A percentile compares a stretch with the other conserved stretches of the same genome.
Evolutionary conservation across 2,888 invertebrate genomes (phyloP).

Genomic region (Cactoblastis cactorum): DNA sequence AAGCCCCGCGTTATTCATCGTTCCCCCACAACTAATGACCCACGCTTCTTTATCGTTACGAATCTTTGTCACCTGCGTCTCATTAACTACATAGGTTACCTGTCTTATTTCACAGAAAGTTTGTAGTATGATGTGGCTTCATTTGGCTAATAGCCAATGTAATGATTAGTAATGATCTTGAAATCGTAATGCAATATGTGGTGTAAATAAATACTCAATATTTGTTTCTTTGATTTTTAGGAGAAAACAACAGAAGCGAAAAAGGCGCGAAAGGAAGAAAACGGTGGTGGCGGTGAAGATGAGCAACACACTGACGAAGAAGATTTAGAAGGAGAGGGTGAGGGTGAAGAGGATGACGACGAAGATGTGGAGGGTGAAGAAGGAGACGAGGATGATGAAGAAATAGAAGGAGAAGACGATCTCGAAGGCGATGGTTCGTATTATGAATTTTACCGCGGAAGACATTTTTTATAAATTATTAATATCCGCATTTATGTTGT

Average conservation of each 20-base stretch:
- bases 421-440: slow-evolving; percentile 73
- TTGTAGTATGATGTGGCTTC: slow-evolving; percentile 32
- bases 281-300: slow-evolving; percentile 82
- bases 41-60: slow-evolving; percentile 70
- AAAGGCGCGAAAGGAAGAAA: slow-evolving; percentile 89
- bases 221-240: slow-evolving; percentile 52
- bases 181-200: background rate
- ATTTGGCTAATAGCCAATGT: slow-evolving; percentile 58
- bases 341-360: slow-evolving; percentile 81
- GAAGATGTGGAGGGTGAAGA: slow-evolving; percentile 82
- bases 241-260: slow-evolving; percentile 87
- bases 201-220: slow-evolving; percentile 35
- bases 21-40: slow-evolving; percentile 64
- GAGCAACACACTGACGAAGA: slow-evolving; percentile 83
- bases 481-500: too few relatives aligned
- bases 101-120: slow-evolving; percentile 38
- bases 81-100: slow-evolving; percentile 51
- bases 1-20: slow-evolving; percentile 48
- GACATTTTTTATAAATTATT: too few relatives aligned
- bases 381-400: slow-evolving; percentile 82
- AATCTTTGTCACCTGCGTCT: slow-evolving; percentile 69
- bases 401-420: slow-evolving; percentile 82
- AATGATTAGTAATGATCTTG: slow-evolving; percentile 40
- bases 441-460: too few relatives aligned
- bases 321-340: slow-evolving; percentile 81